Conservation (phyloP, 2,113 vertebrate genomes). For the Lophochroa leadbeateri region DNA sequence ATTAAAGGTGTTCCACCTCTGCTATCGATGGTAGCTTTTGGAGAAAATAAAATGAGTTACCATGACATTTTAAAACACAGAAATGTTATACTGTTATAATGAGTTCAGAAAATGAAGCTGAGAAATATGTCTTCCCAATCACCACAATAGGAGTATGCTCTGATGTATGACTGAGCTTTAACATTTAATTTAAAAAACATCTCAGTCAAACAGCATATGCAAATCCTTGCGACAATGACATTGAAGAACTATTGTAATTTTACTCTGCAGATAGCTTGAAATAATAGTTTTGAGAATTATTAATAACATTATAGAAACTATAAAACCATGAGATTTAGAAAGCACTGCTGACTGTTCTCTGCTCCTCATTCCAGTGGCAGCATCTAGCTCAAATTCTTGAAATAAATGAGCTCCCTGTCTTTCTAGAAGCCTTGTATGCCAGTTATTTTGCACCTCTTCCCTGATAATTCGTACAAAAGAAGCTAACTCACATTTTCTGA, state of each 20-base stretch:
- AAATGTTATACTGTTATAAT: background rate
- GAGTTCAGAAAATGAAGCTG: background rate
- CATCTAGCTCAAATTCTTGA: background rate
- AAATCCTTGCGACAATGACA: background rate
- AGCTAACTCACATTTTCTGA: background rate
- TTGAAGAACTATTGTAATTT: background rate
- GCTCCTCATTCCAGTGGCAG: background rate
- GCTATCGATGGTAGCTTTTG: slow-evolving; percentile 84
- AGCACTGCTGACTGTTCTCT: background rate
- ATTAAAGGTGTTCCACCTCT: slow-evolving; percentile 86
- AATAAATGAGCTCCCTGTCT: background rate
- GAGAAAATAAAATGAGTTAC: slow-evolving; percentile 15
- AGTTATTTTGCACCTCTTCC: background rate
- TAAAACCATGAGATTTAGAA: background rate
- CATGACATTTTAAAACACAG: background rate
- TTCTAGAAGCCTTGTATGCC: background rate
- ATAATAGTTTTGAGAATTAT: background rate
- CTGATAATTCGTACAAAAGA: background rate
- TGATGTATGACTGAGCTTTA: background rate
- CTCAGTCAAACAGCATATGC: background rate
- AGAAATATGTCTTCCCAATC: background rate
- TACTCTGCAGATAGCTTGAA: background rate
- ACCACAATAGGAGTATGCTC: background rate
- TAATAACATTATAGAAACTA: background rate
- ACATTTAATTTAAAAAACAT: background rate